Evolutionary conservation across 2,797 vertebrate species (phyloP), one percentile per base, ranked within the genome.

Genomic region (Danio kyathit): DNA sequence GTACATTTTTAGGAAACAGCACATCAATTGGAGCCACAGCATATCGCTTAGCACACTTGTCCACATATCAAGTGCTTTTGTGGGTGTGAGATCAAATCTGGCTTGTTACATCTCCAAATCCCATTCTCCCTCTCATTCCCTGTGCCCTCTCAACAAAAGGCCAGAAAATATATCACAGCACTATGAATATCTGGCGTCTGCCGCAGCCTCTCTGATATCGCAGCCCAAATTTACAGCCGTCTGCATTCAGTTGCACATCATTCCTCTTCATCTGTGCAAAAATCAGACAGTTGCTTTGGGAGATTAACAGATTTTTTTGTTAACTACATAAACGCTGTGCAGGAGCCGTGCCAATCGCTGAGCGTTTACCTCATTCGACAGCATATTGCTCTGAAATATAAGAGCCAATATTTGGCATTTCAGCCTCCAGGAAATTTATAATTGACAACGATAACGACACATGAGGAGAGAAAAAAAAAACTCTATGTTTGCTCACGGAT

Each of bases 251-350:
- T 69, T 84, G 56, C 67, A 74, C 82, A 82, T 81, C 82, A 80
- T 83, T 75, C 64, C 38, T 79, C 70, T 66, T 80, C 78, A 83
- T 80, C 73, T 72, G 64, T 16, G 61, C 29, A 51, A 59, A 74
- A 61, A 74, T 60, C 44, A 65, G 16, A 76, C 46, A 56, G 57
- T 48, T 63, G 19, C 48, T 44, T 71, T 70, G n/a, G 38, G 72
- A 60, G 64, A 76, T 57, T 57, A 52, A 17, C 41, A 59, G 43
- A 16, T 72, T 52, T 54, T 44, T 29, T 75, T 29, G 29, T 63
- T 16, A 57, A 61, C 38, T 79, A 79, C 71, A 63, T 79, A 71
- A 79, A 72, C 19, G 11, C 6, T 44, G 57, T 1, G 40, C 67
- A 54, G 57, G 48, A 63, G 54, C 7, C 65, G 49, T 46, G 60